Percentiles rank a stretch among this genome's conserved stretches.
Conservation (phyloP, 2,797 vertebrate genomes). For the Emys orbicularis region DNA sequence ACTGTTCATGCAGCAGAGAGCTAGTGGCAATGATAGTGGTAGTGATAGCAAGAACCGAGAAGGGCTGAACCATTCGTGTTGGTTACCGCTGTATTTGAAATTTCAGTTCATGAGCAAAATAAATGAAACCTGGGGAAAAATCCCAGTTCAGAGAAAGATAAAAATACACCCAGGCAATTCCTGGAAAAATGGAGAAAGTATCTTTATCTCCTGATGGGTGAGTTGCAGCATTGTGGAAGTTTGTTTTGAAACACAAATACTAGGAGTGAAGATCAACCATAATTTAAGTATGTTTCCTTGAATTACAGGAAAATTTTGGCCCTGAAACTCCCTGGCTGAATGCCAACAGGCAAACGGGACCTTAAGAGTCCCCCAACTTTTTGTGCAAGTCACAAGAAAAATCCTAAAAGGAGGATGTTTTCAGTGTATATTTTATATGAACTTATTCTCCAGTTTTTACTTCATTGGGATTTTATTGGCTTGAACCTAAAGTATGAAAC, state of each 20-base stretch:
- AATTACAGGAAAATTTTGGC: background rate
- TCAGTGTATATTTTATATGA: background rate
- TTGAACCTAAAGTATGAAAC: fast-evolving
- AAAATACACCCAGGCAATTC: fast-evolving
- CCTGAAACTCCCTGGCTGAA: fast-evolving
- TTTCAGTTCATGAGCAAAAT: background rate
- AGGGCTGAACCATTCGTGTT: fast-evolving
- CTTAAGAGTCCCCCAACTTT: background rate
- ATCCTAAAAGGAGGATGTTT: background rate
- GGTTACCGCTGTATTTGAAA: background rate
- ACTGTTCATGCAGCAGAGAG: background rate
- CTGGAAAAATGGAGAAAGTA: fast-evolving
- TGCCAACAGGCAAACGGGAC: background rate
- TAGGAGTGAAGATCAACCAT: background rate
- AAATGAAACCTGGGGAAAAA: background rate
- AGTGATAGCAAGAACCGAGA: fast-evolving
- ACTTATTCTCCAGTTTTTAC: background rate
- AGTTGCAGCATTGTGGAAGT: background rate
- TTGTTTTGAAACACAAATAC: background rate
- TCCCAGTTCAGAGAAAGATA: background rate
- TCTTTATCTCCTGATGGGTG: background rate
- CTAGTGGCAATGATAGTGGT: background rate
- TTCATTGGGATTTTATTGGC: background rate
- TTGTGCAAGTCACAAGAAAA: background rate
- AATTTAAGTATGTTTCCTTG: background rate